Percentiles rank a stretch among this genome's conserved stretches.
phyloP scores from a whole-genome alignment of 2,888 invertebrate genomes.

The Cepaea hortensis region DNA sequence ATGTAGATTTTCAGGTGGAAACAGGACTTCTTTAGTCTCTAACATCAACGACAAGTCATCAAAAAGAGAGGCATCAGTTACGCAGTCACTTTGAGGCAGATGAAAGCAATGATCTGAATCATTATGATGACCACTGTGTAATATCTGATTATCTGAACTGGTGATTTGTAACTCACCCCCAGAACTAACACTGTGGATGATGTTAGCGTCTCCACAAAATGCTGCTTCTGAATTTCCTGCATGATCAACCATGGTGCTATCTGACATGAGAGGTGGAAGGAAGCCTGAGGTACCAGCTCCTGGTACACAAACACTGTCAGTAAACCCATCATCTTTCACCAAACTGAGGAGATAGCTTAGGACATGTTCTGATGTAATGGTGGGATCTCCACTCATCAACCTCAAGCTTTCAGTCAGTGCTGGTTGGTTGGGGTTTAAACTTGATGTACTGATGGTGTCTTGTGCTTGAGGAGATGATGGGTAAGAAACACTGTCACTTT shows the following conservation, averaged over 20 bases:
- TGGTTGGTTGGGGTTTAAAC: slow-evolving; percentile 46
- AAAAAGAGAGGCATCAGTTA: slow-evolving; percentile 11
- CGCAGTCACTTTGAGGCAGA: slow-evolving; percentile 15
- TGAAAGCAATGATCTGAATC: not conserved
- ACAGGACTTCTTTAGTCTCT: slow-evolving; percentile 23
- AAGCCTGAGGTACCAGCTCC: slow-evolving; percentile 47
- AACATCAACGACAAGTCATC: slow-evolving; percentile 43
- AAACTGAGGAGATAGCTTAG: slow-evolving; percentile 59
- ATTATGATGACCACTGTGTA: not conserved
- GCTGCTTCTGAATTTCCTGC: not conserved
- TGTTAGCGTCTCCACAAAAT: not conserved
- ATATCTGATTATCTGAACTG: slow-evolving; percentile 1
- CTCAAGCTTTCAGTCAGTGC: slow-evolving; percentile 49
- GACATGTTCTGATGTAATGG: slow-evolving; percentile 69
- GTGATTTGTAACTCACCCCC: not conserved
- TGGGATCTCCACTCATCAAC: slow-evolving; percentile 60
- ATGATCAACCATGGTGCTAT: slow-evolving; percentile 38
- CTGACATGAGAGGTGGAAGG: slow-evolving; percentile 53
- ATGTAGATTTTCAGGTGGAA: slow-evolving; percentile 8
- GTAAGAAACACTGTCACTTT: slow-evolving; percentile 58
- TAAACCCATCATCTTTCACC: slow-evolving; percentile 64
- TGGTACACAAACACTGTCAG: not conserved
- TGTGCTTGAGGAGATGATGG: slow-evolving; percentile 10
- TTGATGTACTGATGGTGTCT: slow-evolving; percentile 37
- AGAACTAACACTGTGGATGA: not conserved